Base-by-base conservation (phyloP, 2,797 vertebrate genomes). In the Manis javanica region DNA sequence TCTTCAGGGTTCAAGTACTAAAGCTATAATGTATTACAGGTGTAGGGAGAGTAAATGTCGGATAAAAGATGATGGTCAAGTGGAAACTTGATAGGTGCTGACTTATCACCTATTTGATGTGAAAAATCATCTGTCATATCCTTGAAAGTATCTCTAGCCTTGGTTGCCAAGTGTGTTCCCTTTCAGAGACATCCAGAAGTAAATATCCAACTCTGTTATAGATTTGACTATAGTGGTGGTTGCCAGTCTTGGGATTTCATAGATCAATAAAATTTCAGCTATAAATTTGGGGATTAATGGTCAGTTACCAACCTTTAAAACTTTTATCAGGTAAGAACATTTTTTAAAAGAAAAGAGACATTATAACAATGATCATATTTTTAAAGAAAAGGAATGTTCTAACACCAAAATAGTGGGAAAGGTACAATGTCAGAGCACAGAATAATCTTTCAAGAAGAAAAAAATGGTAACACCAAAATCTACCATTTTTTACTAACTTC, bases 111-210 rank as follows among this genome's bases (percentile, higher is more conserved):
- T 88, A 86, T 49, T 85, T 78, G 77, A 61, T 69, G 31, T 96
- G 78, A 94, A 96, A 96, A 96, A 83, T 78, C 74, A 79, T 68
- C 83, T 72, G 49, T 81, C 39, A 31, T 31, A 49, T 19, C 37
- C 49, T 89, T 94, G 82, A 83, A 92, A 97, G 89, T 64, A 84
- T 84, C 87, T 94, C 51, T 69, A 64, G 31, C 59, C 24, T 89
- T 79, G 81, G 19, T 64, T 79, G 78, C 78, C 53, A 90, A 86
- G 55, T 72, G 34, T 53, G 16, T 89, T 92, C 51, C 31, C 46
- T 91, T 94, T 92, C 51, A 19, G 78, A 26, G 29, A 95, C 96
- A 83, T 74, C 77, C 79, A 31, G 15, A 78, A 82, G 18, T 89
- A 89, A 92, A 84, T 82, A 72, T 90, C 68, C 4, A 85, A 57